Conservation (phyloP, 2,113 vertebrate genomes). For the Tyrannus savana region DNA sequence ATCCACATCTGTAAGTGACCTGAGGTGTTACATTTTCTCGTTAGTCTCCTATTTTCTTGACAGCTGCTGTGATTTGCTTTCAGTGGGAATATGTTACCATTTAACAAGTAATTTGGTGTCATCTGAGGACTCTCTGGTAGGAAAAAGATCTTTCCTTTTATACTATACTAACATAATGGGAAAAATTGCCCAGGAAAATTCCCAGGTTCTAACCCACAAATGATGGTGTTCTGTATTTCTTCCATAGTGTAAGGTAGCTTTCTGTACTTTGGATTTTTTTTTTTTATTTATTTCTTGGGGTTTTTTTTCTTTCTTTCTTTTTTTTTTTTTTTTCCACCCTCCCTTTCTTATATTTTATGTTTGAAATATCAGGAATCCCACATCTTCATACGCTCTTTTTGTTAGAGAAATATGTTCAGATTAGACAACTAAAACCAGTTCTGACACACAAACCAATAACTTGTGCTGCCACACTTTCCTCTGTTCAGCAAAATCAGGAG, state of each 20-base stretch:
- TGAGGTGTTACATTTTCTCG: background rate
- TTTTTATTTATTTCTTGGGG: background rate
- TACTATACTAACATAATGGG: background rate
- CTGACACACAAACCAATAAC: background rate
- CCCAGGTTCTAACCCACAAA: background rate
- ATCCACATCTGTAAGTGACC: background rate
- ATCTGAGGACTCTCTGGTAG: background rate
- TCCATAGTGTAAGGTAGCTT: accelerated
- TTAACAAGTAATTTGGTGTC: background rate
- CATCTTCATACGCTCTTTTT: background rate
- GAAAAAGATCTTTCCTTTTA: background rate
- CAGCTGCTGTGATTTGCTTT: background rate
- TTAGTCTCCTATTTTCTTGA: background rate
- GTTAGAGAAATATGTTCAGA: background rate
- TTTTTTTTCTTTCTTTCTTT: background rate
- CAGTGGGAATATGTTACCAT: background rate
- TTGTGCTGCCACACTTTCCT: background rate
- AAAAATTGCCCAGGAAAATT: background rate
- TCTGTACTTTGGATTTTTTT: background rate
- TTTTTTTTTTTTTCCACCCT: background rate
- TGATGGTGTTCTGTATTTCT: background rate
- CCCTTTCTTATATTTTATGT: background rate
- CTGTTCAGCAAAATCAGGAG: background rate
- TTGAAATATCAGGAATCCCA: background rate
- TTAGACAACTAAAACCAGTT: background rate